Evolutionary conservation across 2,113 vertebrate species (phyloP).

Genomic region (Pelmatolapia mariae): DNA sequence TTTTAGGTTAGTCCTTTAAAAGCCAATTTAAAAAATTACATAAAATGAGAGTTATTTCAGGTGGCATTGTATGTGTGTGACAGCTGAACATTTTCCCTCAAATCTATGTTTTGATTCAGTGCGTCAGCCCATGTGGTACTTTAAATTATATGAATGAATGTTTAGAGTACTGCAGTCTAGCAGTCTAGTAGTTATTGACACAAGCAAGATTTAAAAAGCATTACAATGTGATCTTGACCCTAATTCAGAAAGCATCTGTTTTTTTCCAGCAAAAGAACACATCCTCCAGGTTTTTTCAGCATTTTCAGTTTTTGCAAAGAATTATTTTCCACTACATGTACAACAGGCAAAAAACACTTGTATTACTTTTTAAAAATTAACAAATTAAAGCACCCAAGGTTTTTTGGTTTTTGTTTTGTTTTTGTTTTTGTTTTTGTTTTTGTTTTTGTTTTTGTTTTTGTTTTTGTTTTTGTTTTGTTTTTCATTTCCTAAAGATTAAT

Average conservation of each 20-base stretch:
- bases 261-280: fast-evolving
- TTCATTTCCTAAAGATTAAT: background rate
- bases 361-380: background rate
- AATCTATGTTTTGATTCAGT: background rate
- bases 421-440: background rate
- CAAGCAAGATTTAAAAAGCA: background rate
- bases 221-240: background rate
- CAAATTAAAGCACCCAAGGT: fast-evolving
- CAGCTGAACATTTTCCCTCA: too few relatives aligned
- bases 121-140: background rate
- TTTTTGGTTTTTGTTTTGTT: background rate
- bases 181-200: fast-evolving
- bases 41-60: background rate
- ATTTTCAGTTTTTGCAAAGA: background rate
- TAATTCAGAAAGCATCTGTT: background rate
- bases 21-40: background rate
- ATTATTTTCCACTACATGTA: fast-evolving
- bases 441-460: background rate
- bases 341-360: fast-evolving
- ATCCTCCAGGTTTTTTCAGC: too few relatives aligned
- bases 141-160: background rate
- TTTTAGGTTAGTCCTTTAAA: background rate
- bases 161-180: background rate
- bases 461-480: background rate
- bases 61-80: too few relatives aligned